Percentiles rank a stretch among this genome's conserved stretches.
These are phyloP conservation scores for Aegithalos caudatus DNA, from an alignment of 2,113 vertebrate genomes.

Conservation along the genomic window DNA sequence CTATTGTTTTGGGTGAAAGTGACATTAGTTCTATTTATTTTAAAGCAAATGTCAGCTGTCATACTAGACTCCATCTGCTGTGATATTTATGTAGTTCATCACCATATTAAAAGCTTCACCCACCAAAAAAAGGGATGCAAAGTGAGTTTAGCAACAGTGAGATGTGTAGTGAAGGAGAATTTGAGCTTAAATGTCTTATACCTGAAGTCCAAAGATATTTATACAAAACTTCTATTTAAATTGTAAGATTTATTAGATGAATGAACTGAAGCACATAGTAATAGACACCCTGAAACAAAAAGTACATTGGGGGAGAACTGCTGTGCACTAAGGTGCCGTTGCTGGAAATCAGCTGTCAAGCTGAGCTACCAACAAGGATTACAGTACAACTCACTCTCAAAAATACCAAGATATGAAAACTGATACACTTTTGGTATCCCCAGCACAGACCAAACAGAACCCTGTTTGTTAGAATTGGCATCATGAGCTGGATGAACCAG, in stretches of 20 bases:
- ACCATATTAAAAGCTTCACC: constrained; percentile 61
- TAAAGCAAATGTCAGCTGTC: constrained; percentile 70
- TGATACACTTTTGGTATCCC: background rate
- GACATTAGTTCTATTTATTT: constrained; percentile 33
- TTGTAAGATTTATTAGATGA: background rate
- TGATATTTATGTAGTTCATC: constrained; percentile 44
- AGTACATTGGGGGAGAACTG: background rate
- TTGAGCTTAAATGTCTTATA: background rate
- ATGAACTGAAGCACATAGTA: background rate
- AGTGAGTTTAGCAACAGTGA: constrained; percentile 79
- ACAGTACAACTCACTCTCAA: background rate
- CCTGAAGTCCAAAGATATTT: background rate
- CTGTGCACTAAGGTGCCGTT: background rate
- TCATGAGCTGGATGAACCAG: background rate
- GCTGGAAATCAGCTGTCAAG: background rate
- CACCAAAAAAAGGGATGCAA: constrained; percentile 67
- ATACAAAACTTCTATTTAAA: background rate
- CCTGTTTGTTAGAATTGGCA: background rate
- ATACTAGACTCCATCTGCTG: constrained; percentile 73
- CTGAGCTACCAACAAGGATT: background rate
- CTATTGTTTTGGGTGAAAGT: constrained; percentile 31
- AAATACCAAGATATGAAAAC: background rate
- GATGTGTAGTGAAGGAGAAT: constrained; percentile 60
- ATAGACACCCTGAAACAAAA: background rate
- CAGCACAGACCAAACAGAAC: background rate